Conservation (phyloP, 1,140 invertebrate genomes). For the Palaemon carinicauda region DNA sequence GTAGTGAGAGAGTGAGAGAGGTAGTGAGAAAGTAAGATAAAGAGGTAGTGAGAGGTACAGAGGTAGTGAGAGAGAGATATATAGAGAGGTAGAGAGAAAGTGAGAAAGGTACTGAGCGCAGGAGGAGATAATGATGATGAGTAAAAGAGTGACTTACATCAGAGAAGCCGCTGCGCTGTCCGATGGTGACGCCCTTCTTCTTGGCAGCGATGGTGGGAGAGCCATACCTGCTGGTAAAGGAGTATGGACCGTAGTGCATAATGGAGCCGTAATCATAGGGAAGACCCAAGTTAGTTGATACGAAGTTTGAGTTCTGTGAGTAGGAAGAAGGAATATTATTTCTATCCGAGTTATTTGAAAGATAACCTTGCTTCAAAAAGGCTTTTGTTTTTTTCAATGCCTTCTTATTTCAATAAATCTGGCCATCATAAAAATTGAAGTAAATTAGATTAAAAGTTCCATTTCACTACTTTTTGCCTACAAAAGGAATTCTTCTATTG, state of each 20-base stretch:
- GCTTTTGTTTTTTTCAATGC: neutral
- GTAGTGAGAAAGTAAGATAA: no score
- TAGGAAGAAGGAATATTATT: neutral
- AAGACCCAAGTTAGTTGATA: conserved; percentile 31
- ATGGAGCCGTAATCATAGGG: conserved; percentile 67
- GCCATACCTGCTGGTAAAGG: conserved; percentile 65
- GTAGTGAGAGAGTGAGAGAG: no score
- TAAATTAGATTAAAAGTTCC: no score
- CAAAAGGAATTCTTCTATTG: no score
- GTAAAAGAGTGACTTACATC: neutral
- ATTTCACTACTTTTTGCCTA: no score
- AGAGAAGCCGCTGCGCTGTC: conserved; percentile 65
- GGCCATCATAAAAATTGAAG: no score
- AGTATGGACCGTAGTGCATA: conserved; percentile 69
- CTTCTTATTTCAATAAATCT: no score
- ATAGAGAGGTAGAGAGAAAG: neutral
- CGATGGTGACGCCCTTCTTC: conserved; percentile 63
- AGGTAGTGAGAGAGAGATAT: no score
- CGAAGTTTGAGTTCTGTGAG: neutral
- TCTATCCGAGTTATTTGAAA: neutral
- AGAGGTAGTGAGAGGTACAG: no score
- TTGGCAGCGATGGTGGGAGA: conserved; percentile 66
- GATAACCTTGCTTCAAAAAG: neutral
- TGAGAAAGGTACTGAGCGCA: neutral
- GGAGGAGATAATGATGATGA: no score